These are phyloP conservation scores for Proales similis DNA, from an alignment of 1,140 invertebrate species.

Conservation along the genomic window DNA sequence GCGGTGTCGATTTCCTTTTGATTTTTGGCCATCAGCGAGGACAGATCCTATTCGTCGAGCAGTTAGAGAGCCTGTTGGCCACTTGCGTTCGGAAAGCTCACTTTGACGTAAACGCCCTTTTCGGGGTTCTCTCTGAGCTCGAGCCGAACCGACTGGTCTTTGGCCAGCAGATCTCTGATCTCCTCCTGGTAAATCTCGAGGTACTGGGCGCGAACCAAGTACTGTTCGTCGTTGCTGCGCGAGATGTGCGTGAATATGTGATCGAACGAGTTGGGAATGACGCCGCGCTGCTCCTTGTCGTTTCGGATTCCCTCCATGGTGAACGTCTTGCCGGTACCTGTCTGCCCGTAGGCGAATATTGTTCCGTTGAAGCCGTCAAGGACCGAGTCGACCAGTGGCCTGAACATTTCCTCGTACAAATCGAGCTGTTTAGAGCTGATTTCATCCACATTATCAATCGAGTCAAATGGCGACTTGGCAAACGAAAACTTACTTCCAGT, in stretches of 20 bases:
- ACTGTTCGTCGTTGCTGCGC: constrained; percentile 66
- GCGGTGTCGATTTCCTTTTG: constrained; percentile 65
- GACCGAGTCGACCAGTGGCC: constrained; percentile 58
- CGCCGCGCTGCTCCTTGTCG: constrained; percentile 61
- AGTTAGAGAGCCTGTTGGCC: no score
- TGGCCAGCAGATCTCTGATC: constrained; percentile 74
- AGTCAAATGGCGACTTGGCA: constrained; percentile 64
- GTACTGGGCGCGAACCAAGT: constrained; percentile 79
- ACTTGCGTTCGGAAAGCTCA: no score
- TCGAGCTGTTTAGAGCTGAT: constrained; percentile 17
- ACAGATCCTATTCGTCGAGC: no score
- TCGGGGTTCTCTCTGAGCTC: constrained; percentile 50
- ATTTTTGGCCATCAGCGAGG: constrained; percentile 67
- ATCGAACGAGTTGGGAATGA: constrained; percentile 66
- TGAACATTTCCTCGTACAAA: constrained; percentile 42
- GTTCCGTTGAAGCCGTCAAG: constrained; percentile 59
- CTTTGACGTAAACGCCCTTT: constrained; percentile 39
- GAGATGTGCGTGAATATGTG: constrained; percentile 60
- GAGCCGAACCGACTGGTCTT: constrained; percentile 65
- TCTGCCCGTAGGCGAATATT: constrained; percentile 60
- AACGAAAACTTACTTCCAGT: constrained; percentile 62
- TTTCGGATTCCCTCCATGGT: constrained; percentile 58
- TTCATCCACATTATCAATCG: constrained; percentile 59
- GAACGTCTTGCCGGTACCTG: constrained; percentile 56
- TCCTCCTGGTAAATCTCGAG: constrained; percentile 83